A percentile compares a stretch with the other conserved stretches of the same genome.
These are phyloP conservation scores for Dipodomys ordii DNA, from an alignment of 2,113 vertebrate genomes.

Conservation along the genomic window DNA sequence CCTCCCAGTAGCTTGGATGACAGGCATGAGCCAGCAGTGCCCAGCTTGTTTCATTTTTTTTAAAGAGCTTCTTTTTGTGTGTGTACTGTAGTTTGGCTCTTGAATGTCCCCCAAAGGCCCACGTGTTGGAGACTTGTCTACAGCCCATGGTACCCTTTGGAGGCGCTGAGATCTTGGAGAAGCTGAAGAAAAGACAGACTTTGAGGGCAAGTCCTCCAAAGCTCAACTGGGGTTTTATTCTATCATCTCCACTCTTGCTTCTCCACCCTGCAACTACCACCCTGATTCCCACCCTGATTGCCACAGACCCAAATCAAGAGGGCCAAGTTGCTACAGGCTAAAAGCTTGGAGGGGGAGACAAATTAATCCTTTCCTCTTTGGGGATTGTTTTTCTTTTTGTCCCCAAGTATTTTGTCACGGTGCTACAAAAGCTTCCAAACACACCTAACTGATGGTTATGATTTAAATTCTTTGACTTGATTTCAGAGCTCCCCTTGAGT, in stretches of 20 bases:
- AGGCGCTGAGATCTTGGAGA: background rate
- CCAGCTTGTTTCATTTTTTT: background rate
- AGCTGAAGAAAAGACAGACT: background rate
- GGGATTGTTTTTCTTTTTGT: background rate
- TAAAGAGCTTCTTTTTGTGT: background rate
- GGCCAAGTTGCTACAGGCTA: background rate
- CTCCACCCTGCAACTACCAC: too few species aligned
- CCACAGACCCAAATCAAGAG: background rate
- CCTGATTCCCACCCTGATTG: too few species aligned
- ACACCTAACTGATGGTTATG: background rate
- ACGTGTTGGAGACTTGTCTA: background rate
- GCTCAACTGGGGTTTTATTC: background rate
- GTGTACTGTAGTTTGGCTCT: background rate
- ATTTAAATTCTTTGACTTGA: background rate
- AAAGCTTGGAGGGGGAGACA: background rate
- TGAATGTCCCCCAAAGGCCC: background rate
- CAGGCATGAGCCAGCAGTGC: too few species aligned
- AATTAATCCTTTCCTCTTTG: too few species aligned
- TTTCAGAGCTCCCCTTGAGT: background rate
- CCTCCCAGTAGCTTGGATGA: too few species aligned
- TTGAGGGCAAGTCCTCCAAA: too few species aligned
- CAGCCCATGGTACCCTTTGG: background rate
- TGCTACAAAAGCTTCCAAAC: background rate
- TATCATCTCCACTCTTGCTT: background rate
- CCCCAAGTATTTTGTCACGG: background rate